These are phyloP conservation scores for Ascaphus truei DNA, from an alignment of 2,113 vertebrate genomes.

Conservation along the genomic window DNA sequence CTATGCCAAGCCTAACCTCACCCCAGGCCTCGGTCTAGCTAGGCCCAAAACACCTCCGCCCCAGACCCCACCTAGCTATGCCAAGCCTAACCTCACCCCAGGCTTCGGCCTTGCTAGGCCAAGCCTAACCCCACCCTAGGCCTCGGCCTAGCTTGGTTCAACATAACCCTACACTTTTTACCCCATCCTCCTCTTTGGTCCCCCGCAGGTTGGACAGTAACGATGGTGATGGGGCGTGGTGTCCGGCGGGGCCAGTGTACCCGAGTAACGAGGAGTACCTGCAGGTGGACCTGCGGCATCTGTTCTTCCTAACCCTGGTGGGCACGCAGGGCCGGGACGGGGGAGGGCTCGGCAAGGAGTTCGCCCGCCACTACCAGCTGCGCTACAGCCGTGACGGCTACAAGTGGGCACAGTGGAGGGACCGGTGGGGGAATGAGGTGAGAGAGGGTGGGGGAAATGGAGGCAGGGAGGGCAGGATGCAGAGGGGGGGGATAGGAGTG, in stretches of 20 bases:
- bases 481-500: neutral
- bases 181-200: slow-evolving; percentile 4
- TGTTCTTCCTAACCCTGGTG: slow-evolving; percentile 83
- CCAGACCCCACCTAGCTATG: no score
- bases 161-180: no score
- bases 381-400: slow-evolving; percentile 82
- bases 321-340: slow-evolving; percentile 90
- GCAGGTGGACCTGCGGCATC: slow-evolving; percentile 77
- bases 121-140: no score
- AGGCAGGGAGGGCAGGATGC: neutral
- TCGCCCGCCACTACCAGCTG: slow-evolving; percentile 79
- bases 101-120: no score
- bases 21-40: no score
- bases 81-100: no score
- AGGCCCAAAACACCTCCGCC: no score
- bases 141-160: no score
- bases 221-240: slow-evolving; percentile 90
- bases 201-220: slow-evolving; percentile 76
- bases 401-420: slow-evolving; percentile 83
- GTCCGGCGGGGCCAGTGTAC: slow-evolving; percentile 78
- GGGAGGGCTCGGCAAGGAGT: slow-evolving; percentile 85
- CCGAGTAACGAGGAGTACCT: slow-evolving; percentile 82
- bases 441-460: neutral
- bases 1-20: no score
- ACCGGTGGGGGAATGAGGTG: slow-evolving; percentile 84